These are phyloP conservation scores for Pangasianodon gigas DNA, from an alignment of 2,113 vertebrate species.

Conservation along the genomic window DNA sequence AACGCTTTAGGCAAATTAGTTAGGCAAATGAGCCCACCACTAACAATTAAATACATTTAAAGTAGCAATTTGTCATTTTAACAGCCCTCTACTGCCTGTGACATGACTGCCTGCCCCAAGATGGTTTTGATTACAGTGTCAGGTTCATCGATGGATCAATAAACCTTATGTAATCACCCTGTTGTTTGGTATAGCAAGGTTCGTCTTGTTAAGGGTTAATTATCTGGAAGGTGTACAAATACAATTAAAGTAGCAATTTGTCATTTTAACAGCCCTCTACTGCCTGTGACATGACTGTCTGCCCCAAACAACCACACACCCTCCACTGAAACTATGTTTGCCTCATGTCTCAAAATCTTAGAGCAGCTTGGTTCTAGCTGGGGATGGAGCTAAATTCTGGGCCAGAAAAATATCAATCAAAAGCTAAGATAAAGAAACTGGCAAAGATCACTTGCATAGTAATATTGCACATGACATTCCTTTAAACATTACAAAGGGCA, in stretches of 20 bases:
- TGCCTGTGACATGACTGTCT: neutral
- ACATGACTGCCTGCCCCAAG: neutral
- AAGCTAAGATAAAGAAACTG: neutral
- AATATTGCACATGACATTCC: neutral
- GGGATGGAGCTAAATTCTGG: neutral
- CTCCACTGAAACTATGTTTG: neutral
- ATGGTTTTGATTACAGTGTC: slow-evolving; percentile 31
- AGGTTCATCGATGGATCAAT: slow-evolving; percentile 49
- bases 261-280: neutral
- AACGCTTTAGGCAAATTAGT: neutral
- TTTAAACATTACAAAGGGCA: neutral
- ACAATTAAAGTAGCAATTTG: neutral
- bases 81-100: neutral
- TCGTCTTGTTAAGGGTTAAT: neutral
- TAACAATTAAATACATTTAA: neutral
- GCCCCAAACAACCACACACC: neutral
- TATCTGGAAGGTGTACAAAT: neutral
- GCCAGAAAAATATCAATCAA: neutral
- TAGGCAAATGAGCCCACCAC: neutral
- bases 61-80: neutral
- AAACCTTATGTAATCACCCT: slow-evolving; percentile 56
- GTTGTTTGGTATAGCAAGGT: slow-evolving; percentile 50
- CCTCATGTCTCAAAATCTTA: neutral
- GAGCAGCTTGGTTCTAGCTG: neutral
- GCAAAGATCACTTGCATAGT: neutral